phyloP scores from a whole-genome alignment of 2,888 invertebrate species.

The Gibbula magus region DNA sequence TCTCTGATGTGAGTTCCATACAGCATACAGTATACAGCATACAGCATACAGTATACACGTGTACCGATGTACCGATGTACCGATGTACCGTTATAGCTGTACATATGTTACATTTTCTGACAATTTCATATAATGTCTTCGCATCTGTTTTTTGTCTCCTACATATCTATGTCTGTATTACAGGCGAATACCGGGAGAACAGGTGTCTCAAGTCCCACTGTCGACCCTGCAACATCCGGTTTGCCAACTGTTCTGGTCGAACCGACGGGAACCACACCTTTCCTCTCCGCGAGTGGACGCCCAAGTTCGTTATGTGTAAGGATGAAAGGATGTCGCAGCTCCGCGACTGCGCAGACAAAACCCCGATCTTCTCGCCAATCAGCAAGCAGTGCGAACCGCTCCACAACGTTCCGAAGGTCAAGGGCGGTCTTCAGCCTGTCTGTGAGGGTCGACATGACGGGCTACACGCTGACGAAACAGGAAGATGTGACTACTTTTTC shows the following conservation, averaged over 20 bases:
- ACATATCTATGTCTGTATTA: background rate
- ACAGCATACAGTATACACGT: too few relatives aligned
- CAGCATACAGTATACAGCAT: too few relatives aligned
- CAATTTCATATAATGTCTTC: background rate
- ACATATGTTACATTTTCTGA: too few relatives aligned
- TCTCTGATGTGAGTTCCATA: too few relatives aligned
- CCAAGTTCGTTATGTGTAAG: conserved; percentile 53
- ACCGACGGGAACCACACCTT: conserved; percentile 57
- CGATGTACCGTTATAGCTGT: too few relatives aligned
- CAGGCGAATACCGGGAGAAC: conserved; percentile 62
- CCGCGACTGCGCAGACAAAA: conserved; percentile 45
- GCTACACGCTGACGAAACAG: conserved; percentile 50
- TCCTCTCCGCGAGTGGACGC: conserved; percentile 47
- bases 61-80: too few relatives aligned
- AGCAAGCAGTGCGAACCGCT: conserved; percentile 29
- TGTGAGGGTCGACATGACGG: conserved; percentile 55
- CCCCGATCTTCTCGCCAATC: conserved; percentile 36
- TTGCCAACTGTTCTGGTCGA: conserved; percentile 53
- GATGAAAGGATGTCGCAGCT: conserved; percentile 50
- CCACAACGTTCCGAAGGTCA: conserved; percentile 34
- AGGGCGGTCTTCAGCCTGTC: conserved; percentile 42
- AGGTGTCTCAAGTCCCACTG: conserved; percentile 54
- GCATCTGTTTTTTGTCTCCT: background rate
- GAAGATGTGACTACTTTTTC: conserved; percentile 50
- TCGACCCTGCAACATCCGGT: conserved; percentile 46